Base-by-base conservation (phyloP, 2,888 invertebrate genomes). In the Acrobasis consociella region DNA sequence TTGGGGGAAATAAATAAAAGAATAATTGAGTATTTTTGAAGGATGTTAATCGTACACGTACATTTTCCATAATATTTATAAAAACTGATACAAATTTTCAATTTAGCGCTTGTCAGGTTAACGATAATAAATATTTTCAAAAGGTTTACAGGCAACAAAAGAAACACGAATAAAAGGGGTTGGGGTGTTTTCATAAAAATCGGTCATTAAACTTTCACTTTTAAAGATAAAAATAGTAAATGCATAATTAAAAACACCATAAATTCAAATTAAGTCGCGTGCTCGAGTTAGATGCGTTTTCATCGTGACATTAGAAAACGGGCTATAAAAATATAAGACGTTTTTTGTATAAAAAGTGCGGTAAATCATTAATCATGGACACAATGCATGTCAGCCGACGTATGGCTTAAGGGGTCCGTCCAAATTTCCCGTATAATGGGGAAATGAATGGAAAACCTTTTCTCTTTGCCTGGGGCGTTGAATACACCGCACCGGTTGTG, bases 371-470 rank as follows among this genome's bases (percentile, higher is more conserved):
- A 89, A 91, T 91, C 91, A 90, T 79, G 70, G 67, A 76, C 77
- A 90, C 91, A 91, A 91, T 91, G 89, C 87, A 86, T 82, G 90
- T 90, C 91, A 83, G 72, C 76, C 77, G 82, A 85, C 89, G 85
- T 83, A 82, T 83, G 83, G 84, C 84, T 82, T 83, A 80, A 86
- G 85, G 87, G 76, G 82, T 79, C 72, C 72, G 74, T 76, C 82
- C 80, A 81, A 85, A 85, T 86, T 86, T 84, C 82, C 86, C 79
- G 77, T 80, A 80, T 87, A 87, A 89, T 88, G 78, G 85, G 84
- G 81, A 87, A 89, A 89, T 86, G 83, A 86, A 89, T 83, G 81
- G 81, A 85, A 85, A 89, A 79, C 78, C 79, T 80, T 83, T 79
- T 70, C 72, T 67, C 67, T 67, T 65, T 64, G 60, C 71, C 64